Percentiles rank a stretch among this genome's conserved stretches.
Evolutionary conservation across 2,797 vertebrate species (phyloP).

Genomic region (Schizothorax lantsangensis): DNA sequence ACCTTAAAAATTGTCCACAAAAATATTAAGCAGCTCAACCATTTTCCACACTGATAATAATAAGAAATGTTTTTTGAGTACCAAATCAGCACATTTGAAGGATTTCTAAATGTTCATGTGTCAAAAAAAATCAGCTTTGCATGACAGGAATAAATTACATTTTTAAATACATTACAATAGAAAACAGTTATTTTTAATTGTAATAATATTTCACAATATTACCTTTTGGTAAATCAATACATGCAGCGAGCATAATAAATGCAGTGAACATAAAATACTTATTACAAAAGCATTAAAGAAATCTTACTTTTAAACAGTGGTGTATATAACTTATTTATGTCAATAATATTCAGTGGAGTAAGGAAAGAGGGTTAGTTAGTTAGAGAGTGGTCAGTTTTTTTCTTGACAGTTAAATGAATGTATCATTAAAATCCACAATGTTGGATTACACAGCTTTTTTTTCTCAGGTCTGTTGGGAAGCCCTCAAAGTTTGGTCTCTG

Average conservation of each 20-base stretch:
- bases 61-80: neutral
- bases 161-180: neutral
- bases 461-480: constrained; percentile 51
- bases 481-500: constrained; percentile 56
- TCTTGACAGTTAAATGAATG: neutral
- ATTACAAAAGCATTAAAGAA: neutral
- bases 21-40: neutral
- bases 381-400: neutral
- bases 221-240: neutral
- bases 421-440: neutral
- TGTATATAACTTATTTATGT: neutral
- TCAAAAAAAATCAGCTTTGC: neutral
- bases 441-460: neutral
- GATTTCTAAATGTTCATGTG: neutral
- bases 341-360: neutral
- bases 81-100: neutral
- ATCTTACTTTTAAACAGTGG: neutral
- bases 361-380: neutral
- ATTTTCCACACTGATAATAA: neutral
- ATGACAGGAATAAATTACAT: neutral
- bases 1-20: neutral
- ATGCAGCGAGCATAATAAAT: neutral
- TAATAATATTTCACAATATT: neutral
- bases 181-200: neutral
- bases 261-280: neutral